Percentiles rank a stretch among this genome's conserved stretches.
Conservation (phyloP, 2,113 vertebrate genomes). For the Oreotrochilus melanogaster region DNA sequence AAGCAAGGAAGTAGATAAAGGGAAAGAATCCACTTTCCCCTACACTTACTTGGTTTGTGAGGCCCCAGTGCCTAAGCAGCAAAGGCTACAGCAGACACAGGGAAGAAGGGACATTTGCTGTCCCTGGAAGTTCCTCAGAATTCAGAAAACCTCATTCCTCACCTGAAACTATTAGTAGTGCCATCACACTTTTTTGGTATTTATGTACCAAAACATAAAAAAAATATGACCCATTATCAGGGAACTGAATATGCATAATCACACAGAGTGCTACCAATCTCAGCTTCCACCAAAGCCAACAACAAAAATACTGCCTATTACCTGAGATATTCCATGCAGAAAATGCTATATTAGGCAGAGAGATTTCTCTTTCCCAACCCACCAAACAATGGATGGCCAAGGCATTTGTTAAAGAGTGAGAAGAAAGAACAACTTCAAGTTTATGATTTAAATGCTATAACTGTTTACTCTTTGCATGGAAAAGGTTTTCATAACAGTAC, state of each 20-base stretch:
- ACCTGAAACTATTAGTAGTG: background rate
- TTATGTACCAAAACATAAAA: background rate
- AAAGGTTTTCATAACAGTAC: background rate
- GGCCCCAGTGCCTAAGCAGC: background rate
- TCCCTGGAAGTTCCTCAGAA: background rate
- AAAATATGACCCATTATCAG: background rate
- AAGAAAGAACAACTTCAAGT: background rate
- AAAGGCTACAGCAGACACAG: background rate
- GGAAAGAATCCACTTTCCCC: background rate
- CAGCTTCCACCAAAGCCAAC: background rate
- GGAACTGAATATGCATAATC: background rate
- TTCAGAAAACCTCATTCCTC: background rate
- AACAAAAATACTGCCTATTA: background rate
- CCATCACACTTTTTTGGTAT: background rate
- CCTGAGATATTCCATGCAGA: background rate
- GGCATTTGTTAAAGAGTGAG: background rate
- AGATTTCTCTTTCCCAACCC: background rate
- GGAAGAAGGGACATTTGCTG: background rate
- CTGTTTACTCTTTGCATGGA: background rate
- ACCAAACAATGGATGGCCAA: background rate
- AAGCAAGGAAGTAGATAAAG: background rate
- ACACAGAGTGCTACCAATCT: background rate
- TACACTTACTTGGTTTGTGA: background rate
- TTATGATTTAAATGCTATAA: background rate
- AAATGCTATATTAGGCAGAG: background rate